phyloP scores from a whole-genome alignment of 2,797 vertebrate species.

The Scarus forsteni region DNA sequence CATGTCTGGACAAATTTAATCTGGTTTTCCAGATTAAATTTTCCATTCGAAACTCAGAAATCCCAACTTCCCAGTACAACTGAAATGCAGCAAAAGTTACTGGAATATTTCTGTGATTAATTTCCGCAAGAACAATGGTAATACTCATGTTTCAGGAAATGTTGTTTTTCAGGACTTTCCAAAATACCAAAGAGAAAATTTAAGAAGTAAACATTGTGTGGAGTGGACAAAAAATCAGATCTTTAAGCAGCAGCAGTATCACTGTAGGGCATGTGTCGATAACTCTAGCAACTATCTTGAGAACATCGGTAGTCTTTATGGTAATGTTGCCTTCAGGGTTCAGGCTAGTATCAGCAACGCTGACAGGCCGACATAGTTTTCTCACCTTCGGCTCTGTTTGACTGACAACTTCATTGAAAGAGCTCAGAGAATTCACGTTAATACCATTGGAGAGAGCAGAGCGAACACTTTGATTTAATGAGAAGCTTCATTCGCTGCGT shows the following conservation, averaged over 20 bases:
- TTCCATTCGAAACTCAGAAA: no score
- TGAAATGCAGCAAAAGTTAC: neutral
- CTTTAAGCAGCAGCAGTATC: conserved; percentile 19
- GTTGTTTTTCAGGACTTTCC: conserved; percentile 49
- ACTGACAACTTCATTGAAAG: conserved; percentile 58
- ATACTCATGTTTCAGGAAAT: conserved; percentile 20
- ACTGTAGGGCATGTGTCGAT: conserved; percentile 66
- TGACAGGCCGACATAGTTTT: conserved; percentile 59
- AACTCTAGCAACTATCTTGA: conserved; percentile 54
- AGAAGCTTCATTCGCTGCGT: conserved; percentile 16
- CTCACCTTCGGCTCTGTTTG: conserved; percentile 52
- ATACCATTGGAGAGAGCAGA: conserved; percentile 24
- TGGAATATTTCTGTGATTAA: conserved; percentile 29
- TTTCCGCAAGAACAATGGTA: conserved; percentile 6
- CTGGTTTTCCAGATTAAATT: no score
- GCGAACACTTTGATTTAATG: conserved; percentile 25
- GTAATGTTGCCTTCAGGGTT: conserved; percentile 65
- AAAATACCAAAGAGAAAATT: conserved; percentile 10
- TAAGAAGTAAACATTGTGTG: conserved; percentile 10
- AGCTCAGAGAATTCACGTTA: conserved; percentile 31
- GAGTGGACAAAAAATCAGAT: neutral
- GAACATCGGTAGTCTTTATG: conserved; percentile 44
- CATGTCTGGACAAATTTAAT: no score
- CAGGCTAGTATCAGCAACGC: conserved; percentile 57
- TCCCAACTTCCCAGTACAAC: no score